phyloP scores from a whole-genome alignment of 2,113 vertebrate genomes.

The Trematomus loennbergii region DNA sequence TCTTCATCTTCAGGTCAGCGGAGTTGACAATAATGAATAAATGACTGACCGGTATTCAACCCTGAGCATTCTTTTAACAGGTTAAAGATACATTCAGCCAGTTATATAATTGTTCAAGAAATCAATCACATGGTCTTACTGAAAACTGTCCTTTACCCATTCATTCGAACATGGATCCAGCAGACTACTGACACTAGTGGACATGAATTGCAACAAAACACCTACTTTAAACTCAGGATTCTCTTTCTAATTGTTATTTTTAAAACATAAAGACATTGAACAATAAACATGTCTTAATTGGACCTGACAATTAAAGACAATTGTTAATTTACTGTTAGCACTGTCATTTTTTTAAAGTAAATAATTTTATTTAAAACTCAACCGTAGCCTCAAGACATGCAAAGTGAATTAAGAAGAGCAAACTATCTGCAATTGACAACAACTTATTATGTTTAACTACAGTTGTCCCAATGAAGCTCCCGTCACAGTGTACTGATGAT shows the following conservation, averaged over 20 bases:
- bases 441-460: not conserved
- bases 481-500: not conserved
- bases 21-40: not conserved
- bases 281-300: not conserved
- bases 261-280: slow-evolving; percentile 1
- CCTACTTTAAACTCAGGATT: not conserved
- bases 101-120: not conserved
- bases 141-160: no score
- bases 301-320: slow-evolving; percentile 17
- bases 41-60: not conserved
- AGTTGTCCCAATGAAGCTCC: not conserved
- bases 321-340: slow-evolving; percentile 13
- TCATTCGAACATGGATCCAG: not conserved
- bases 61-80: no score
- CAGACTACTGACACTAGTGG: slow-evolving; percentile 67
- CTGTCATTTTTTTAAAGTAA: not conserved
- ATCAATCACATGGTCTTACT: not conserved
- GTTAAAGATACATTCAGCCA: not conserved
- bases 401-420: no score
- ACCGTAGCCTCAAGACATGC: slow-evolving; percentile 33
- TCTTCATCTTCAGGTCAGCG: not conserved
- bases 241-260: not conserved
- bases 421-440: not conserved
- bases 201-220: slow-evolving; percentile 22
- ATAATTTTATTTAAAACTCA: not conserved